A percentile compares a stretch with the other conserved stretches of the same genome.
Conservation (phyloP, 2,888 invertebrate species). For the Tenthredo mesomela region DNA sequence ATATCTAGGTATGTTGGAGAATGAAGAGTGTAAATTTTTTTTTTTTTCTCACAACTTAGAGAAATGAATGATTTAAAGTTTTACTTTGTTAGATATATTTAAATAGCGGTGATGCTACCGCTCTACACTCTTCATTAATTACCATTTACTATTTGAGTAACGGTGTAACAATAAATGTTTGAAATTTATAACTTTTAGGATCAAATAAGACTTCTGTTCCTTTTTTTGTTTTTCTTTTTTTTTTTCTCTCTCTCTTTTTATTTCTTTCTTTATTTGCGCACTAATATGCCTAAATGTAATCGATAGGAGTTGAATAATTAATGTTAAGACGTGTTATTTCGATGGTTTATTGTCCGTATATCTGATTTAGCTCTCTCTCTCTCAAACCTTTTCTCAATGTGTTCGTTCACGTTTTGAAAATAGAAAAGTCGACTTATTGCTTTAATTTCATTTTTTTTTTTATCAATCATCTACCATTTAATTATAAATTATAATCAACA, state of each 20-base stretch:
- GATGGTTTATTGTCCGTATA: conserved; percentile 20
- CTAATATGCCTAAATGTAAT: conserved; percentile 57
- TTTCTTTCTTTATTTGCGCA: conserved; percentile 53
- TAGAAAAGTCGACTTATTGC: not conserved
- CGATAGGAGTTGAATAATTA: conserved; percentile 32
- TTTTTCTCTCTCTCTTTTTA: too few species aligned
- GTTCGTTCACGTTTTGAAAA: not conserved
- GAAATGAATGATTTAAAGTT: not conserved
- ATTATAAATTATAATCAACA: not conserved
- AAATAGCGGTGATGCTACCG: not conserved
- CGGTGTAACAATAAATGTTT: conserved; percentile 45
- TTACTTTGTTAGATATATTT: not conserved
- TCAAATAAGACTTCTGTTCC: conserved; percentile 41
- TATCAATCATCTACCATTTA: not conserved
- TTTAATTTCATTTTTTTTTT: not conserved
- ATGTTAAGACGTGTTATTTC: conserved; percentile 10
- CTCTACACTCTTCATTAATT: not conserved
- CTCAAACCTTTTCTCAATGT: not conserved
- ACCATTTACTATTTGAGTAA: conserved; percentile 14
- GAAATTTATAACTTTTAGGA: conserved; percentile 51
- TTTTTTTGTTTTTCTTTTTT: conserved; percentile 53
- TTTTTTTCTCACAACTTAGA: not conserved
- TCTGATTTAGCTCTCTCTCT: conserved; percentile 11
- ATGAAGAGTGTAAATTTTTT: conserved; percentile 27
- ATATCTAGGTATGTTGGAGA: conserved; percentile 17